A percentile compares a stretch with the other conserved stretches of the same genome.
Conservation (phyloP, 2,797 vertebrate species). For the Pangasius macronema region DNA sequence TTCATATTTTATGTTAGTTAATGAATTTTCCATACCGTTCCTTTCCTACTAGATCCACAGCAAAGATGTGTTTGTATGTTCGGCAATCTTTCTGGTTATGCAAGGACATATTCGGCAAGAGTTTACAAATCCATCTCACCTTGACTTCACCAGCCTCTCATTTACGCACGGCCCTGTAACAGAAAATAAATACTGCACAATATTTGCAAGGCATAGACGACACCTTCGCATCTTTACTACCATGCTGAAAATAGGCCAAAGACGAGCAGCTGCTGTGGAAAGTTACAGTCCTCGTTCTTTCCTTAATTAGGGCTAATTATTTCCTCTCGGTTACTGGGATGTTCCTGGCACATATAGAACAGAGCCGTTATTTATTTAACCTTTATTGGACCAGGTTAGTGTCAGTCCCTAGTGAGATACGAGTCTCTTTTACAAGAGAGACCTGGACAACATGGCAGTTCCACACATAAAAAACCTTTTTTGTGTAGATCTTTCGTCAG, state of each 20-base stretch:
- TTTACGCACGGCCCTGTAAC: not conserved
- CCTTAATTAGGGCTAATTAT: constrained; percentile 72
- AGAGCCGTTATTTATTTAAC: not conserved
- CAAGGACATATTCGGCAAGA: not conserved
- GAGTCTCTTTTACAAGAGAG: not conserved
- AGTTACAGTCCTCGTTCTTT: constrained; percentile 56
- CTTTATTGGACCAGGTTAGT: not conserved
- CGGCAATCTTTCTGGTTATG: not conserved
- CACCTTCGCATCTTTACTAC: constrained; percentile 8
- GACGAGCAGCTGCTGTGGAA: constrained; percentile 68
- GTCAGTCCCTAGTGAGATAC: not conserved
- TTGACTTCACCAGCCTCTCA: not conserved
- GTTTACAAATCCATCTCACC: not conserved
- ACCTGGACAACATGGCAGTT: not conserved
- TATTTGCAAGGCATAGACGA: not conserved
- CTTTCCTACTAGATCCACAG: not conserved
- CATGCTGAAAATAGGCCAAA: constrained; percentile 47
- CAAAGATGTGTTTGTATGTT: not conserved
- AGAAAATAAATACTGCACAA: not conserved
- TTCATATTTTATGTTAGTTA: not conserved
- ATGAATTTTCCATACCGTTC: not conserved
- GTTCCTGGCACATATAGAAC: not conserved
- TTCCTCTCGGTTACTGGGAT: constrained; percentile 52
- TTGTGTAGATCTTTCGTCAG: too few relatives aligned
- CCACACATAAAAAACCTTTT: too few relatives aligned